phyloP scores from a whole-genome alignment of 2,113 vertebrate genomes.

The Atlantisia rogersi region DNA sequence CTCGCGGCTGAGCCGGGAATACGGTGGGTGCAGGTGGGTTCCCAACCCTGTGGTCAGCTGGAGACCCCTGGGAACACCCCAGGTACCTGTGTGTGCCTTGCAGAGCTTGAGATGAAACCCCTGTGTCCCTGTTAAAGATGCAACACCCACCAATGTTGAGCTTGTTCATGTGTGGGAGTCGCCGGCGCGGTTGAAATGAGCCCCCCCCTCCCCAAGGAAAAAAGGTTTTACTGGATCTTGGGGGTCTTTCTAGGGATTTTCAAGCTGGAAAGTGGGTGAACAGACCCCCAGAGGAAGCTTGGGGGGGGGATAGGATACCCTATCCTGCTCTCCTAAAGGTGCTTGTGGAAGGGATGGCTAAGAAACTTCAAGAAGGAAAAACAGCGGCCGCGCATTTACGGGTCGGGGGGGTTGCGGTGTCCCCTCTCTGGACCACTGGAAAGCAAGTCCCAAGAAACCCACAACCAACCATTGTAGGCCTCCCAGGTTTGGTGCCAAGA shows the following conservation, averaged over 20 bases:
- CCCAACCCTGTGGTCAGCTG: background rate
- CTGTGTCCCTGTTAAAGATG: fast-evolving
- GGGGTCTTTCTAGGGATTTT: too few relatives aligned
- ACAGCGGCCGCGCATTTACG: fast-evolving
- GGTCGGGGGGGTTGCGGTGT: background rate
- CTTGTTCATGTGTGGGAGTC: fast-evolving
- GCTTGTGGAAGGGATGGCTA: background rate
- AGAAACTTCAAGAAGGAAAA: background rate
- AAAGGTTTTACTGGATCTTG: fast-evolving
- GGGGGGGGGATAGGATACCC: background rate
- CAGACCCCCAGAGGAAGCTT: background rate
- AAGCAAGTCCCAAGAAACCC: background rate
- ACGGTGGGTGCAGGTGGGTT: fast-evolving
- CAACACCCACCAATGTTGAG: fast-evolving
- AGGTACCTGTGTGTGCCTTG: background rate
- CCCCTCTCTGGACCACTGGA: background rate
- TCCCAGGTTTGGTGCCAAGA: background rate
- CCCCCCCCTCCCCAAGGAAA: background rate
- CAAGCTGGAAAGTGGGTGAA: background rate
- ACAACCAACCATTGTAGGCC: background rate
- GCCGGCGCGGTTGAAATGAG: background rate
- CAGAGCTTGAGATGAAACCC: background rate
- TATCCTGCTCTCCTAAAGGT: background rate
- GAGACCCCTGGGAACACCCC: background rate
- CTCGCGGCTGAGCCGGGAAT: background rate